Conservation (phyloP, 37 sponge, comb jelly and placozoan species). For the Aphrocallistes beatrix region DNA sequence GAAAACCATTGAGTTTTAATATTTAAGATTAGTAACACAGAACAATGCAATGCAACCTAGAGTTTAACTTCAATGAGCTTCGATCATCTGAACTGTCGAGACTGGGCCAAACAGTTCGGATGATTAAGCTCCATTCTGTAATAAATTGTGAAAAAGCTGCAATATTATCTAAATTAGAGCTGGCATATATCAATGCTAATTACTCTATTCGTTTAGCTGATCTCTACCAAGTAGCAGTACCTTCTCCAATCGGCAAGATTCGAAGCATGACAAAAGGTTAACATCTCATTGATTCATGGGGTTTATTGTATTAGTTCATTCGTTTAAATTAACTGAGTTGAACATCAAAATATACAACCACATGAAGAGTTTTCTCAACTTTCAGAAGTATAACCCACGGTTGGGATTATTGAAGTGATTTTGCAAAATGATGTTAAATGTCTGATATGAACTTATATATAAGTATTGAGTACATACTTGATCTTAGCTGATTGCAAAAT, state of each 20-base stretch:
- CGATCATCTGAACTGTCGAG: too few relatives aligned
- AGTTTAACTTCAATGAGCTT: too few relatives aligned
- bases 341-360: slow-evolving; percentile 6
- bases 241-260: background rate
- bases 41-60: too few relatives aligned
- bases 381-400: background rate
- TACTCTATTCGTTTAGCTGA: background rate
- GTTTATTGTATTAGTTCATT: too few relatives aligned
- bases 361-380: background rate
- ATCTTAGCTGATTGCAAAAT: slow-evolving; percentile 6
- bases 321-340: too few relatives aligned
- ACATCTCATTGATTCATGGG: background rate
- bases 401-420: background rate
- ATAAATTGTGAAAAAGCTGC: too few relatives aligned
- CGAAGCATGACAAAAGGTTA: slow-evolving; percentile 9
- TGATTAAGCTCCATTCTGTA: too few relatives aligned
- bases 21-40: too few relatives aligned
- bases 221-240: background rate
- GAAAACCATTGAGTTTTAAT: too few relatives aligned
- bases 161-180: too few relatives aligned
- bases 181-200: too few relatives aligned
- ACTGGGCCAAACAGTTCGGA: too few relatives aligned
- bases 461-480: slow-evolving; percentile 13
- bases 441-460: slow-evolving; percentile 11
- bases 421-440: slow-evolving; percentile 4